Evolutionary conservation across 2,888 invertebrate species (phyloP).

Genomic region (Eristalis intricaria): DNA sequence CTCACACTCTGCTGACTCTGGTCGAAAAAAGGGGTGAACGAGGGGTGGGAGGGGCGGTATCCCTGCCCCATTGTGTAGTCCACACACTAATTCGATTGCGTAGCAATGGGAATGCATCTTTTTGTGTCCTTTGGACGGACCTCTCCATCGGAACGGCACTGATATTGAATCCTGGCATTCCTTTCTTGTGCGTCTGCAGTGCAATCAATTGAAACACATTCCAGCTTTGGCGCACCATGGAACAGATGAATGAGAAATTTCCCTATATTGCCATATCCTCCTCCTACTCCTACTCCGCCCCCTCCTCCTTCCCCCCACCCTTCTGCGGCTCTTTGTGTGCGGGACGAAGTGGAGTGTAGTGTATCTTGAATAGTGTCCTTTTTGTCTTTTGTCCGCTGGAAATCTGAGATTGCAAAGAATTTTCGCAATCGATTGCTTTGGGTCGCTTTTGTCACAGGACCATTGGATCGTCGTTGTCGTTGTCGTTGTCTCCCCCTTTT

Average conservation of each 20-base stretch:
- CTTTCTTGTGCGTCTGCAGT: constrained; percentile 27
- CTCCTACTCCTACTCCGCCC: too few relatives aligned
- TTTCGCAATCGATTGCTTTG: constrained; percentile 40
- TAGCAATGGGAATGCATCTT: constrained; percentile 35
- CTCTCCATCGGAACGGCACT: neutral
- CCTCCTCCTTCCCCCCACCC: too few relatives aligned
- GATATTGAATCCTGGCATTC: constrained; percentile 23
- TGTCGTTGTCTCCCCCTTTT: neutral
- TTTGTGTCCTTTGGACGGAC: constrained; percentile 2
- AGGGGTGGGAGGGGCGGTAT: neutral
- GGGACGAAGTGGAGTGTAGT: neutral
- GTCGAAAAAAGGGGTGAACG: constrained; percentile 16
- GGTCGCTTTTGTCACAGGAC: constrained; percentile 34
- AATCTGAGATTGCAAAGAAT: constrained; percentile 44
- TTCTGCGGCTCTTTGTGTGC: neutral
- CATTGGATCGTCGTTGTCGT: neutral
- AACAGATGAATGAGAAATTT: constrained; percentile 35
- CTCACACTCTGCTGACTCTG: too few relatives aligned
- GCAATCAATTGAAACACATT: constrained; percentile 61
- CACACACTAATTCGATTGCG: constrained; percentile 48
- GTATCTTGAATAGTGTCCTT: constrained; percentile 13
- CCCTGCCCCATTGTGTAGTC: neutral
- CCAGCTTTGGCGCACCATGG: constrained; percentile 27
- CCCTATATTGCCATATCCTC: constrained; percentile 26
- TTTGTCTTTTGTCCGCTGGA: constrained; percentile 30